Evolutionary conservation across 1,140 invertebrate genomes (phyloP), one percentile per base, ranked within the genome.

Genomic region (Lamellibrachia luymesi): DNA sequence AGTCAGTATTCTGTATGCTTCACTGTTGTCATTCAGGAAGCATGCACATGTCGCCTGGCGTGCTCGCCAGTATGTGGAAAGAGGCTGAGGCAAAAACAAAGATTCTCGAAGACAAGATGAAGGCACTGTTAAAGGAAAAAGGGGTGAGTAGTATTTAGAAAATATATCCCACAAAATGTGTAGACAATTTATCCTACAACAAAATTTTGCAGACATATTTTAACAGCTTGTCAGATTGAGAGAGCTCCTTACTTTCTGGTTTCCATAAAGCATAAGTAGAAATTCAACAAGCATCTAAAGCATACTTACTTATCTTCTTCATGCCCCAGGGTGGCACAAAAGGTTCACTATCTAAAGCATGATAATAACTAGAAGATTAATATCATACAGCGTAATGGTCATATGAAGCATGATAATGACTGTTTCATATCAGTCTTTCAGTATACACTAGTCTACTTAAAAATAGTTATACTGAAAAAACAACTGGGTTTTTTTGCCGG

Each of bases 11-110:
- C 7, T 91, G 91, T 91, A 51, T 50, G 49, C 27, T 91, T 51
- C 22, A 27, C 25, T 92, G 50, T 92, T 92, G 22, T 10, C 51
- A 22, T 10, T 10, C 92, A 93, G 92, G 89, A 38, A 90, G 51
- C 89, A 38, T 49, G 27, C 93, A 94, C 89, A 91, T 93, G 93
- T 93, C 93, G 4, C 93, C 93, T 6, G 93, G 93, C 25, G 93
- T 93, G 2, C 92, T 93, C 90, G 93, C 93, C 13, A 80, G 90
- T 25, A 92, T 93, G 92, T 93, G 93, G 93, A 93, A 93, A 90
- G 93, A 93, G 51, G 92, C 93, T 2, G 93, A 93, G 80, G 92
- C 92, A 13, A 93, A 89, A 49, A 93, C 91, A 56, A 93, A 93
- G 90, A 25, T n/a, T 27, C 92, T 93, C 51, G 93, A 93, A 91